Conservation (phyloP, 2,888 invertebrate species). For the Idaea straminata region DNA sequence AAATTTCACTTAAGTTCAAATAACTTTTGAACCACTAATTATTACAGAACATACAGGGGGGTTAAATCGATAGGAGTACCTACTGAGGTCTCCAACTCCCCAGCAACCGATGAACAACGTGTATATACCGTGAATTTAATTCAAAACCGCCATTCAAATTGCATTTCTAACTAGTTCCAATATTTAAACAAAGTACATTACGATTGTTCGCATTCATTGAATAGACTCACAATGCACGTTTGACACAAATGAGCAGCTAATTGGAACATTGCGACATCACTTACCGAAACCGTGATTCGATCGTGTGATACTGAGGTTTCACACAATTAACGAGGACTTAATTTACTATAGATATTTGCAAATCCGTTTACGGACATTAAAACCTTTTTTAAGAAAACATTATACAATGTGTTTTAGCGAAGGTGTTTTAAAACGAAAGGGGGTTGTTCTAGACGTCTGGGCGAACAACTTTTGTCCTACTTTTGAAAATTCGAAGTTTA, state of each 20-base stretch:
- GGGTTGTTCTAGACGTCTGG: no score
- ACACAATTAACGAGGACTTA: conserved; percentile 37
- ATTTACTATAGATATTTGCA: conserved; percentile 20
- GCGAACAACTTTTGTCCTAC: no score
- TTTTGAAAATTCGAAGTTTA: no score
- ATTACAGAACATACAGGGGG: no score
- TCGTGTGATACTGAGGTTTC: conserved; percentile 50
- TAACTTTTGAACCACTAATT: no score
- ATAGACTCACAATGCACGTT: conserved; percentile 67
- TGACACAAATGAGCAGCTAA: conserved; percentile 77
- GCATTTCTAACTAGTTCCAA: conserved; percentile 35
- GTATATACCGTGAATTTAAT: conserved; percentile 5
- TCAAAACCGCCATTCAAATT: conserved; percentile 7
- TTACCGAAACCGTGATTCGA: conserved; percentile 57
- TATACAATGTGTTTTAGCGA: no score
- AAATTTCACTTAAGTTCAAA: no score
- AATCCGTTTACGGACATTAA: not conserved
- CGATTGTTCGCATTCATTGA: conserved; percentile 66
- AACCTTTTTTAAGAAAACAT: no score
- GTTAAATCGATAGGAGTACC: no score
- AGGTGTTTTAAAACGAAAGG: no score
- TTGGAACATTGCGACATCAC: conserved; percentile 73
- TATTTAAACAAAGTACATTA: conserved; percentile 49
- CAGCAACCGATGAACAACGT: no score
- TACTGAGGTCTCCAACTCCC: no score